Conservation (phyloP, 2,797 vertebrate species). For the Brachymystax lenok region DNA sequence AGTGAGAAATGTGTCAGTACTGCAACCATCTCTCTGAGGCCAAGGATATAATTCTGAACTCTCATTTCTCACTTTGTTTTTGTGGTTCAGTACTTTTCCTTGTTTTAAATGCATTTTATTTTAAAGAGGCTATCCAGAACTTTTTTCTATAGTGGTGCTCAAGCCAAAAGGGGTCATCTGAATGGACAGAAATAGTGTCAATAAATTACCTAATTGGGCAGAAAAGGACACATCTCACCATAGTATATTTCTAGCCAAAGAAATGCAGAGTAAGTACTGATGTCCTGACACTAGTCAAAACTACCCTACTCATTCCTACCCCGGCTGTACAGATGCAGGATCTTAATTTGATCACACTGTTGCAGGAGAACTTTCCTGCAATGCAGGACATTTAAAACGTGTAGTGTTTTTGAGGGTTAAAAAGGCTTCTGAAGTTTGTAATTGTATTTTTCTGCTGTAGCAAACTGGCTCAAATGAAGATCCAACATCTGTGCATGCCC, state of each 20-base stretch:
- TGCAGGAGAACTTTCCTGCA: no score
- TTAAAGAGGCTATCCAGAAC: neutral
- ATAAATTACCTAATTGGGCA: neutral
- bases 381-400: no score
- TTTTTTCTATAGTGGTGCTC: no score
- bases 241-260: neutral
- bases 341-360: no score
- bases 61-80: neutral
- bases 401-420: no score
- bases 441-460: no score
- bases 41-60: neutral
- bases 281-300: neutral
- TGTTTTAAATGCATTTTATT: neutral
- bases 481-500: neutral
- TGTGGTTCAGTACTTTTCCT: neutral
- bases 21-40: neutral
- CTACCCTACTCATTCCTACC: neutral
- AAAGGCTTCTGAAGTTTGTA: no score
- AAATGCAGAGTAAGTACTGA: no score
- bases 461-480: no score
- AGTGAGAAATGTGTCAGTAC: neutral
- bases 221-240: neutral
- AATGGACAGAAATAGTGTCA: neutral
- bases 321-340: no score
- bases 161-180: no score